A percentile compares a stretch with the other conserved stretches of the same genome.
These are phyloP conservation scores for Tanytarsus gracilentus DNA, from an alignment of 2,888 invertebrate species.

Conservation along the genomic window DNA sequence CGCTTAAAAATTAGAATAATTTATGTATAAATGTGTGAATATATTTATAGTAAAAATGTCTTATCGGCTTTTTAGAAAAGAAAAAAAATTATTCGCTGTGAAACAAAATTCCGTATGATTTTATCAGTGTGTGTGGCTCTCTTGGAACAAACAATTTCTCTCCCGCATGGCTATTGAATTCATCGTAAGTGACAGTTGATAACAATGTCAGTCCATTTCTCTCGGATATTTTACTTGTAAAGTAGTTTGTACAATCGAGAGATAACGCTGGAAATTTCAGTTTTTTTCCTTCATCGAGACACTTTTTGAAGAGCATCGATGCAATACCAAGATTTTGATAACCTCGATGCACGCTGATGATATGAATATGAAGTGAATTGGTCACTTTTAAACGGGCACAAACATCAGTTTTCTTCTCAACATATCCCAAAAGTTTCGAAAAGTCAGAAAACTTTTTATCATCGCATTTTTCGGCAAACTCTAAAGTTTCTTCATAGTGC, in stretches of 20 bases:
- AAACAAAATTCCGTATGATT: neutral
- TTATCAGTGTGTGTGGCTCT: slow-evolving; percentile 1
- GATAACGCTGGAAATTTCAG: slow-evolving; percentile 35
- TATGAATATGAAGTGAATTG: slow-evolving; percentile 3
- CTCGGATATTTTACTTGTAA: slow-evolving; percentile 36
- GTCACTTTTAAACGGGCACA: neutral
- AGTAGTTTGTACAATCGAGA: slow-evolving; percentile 38
- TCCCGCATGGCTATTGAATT: neutral
- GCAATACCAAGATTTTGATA: neutral
- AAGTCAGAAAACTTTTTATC: neutral
- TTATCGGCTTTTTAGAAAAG: neutral
- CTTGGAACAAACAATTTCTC: neutral
- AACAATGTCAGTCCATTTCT: slow-evolving; percentile 36
- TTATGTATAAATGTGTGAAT: too few species aligned
- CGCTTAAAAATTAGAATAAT: too few species aligned
- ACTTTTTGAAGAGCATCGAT: neutral
- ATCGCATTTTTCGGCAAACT: neutral
- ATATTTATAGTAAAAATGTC: neutral
- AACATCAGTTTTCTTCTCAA: slow-evolving; percentile 1
- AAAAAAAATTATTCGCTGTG: neutral
- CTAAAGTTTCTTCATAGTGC: neutral
- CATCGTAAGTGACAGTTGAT: slow-evolving; percentile 31
- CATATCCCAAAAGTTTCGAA: neutral
- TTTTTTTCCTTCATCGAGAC: slow-evolving; percentile 33
- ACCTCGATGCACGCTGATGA: slow-evolving; percentile 7